Evolutionary conservation across 92 coral and sea anemone species (phyloP), one percentile per base, ranked within the genome.

Genomic region (Anthopleura xanthogrammica): DNA sequence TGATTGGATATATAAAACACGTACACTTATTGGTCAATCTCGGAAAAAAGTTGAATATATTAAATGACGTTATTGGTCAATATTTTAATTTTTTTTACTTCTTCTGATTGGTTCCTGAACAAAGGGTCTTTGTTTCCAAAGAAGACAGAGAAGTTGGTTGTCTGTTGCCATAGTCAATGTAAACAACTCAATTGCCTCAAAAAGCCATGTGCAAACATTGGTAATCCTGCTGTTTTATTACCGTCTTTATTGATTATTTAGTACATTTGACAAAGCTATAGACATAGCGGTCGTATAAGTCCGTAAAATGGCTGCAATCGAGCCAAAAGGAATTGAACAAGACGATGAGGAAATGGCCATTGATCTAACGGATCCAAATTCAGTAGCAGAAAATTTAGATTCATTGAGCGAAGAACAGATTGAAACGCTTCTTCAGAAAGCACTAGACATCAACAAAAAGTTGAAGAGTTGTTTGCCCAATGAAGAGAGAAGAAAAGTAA

Each of bases 391-490:
- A 40, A 88, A 89, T 68, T 76, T 95, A 41, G 97, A 94, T 76
- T 82, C 42, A 43, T 75, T 95, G 41, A 81, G 95, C 9, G 98
- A 93, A 60, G 92, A 91, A 48, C 92, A 95, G 77, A 68, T 95
- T 4, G 98, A 95, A 73, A 93, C 88, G 75, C 86, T 95, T 14
- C 83, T 94, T 40, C 85, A 85, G 36, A 84, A 90, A 73, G 94
- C 98, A 36, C 85, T 75, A 55, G 94, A 88, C 64, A 84, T 95
- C 13, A 94, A 94, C 84, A 88, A 87, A 83, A 86, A 91, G 42
- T 83, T 95, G 39, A 92, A 84, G 70, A 52, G 83, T 23, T 82
- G 77, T 57, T 77, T 89, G 17, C 77, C 68, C 29, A 76, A 77
- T n/a, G 58, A 84, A 62, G 60, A 70, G 74, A 55, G 88, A 65